Percentiles rank a stretch among this genome's conserved stretches.
Evolutionary conservation across 1,140 invertebrate species (phyloP).

Genomic region (Drosophila pandora): DNA sequence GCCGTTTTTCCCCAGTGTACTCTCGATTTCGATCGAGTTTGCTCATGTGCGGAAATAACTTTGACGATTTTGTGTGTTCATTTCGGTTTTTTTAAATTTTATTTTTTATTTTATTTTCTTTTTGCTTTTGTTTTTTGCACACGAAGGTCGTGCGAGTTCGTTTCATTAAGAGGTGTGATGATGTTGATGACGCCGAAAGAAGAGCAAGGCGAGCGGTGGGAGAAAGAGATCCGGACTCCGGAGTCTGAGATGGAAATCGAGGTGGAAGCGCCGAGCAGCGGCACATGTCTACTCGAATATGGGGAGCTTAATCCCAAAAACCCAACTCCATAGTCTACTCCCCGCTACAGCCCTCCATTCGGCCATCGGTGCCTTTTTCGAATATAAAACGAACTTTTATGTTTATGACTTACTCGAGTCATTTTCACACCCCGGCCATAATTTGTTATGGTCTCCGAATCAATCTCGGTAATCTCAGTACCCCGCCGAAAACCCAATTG

Average conservation of each 20-base stretch:
- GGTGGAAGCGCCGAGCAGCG: constrained; percentile 8
- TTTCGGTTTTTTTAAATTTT: constrained; percentile 46
- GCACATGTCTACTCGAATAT: constrained; percentile 22
- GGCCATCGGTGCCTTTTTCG: neutral
- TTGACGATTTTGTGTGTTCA: constrained; percentile 72
- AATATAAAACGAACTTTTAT: constrained; percentile 51
- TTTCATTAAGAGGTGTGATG: constrained; percentile 77
- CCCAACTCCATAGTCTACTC: constrained; percentile 18
- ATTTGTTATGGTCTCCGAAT: constrained; percentile 59
- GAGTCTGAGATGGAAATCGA: neutral
- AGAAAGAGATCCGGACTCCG: constrained; percentile 7
- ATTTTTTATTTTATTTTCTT: constrained; percentile 45
- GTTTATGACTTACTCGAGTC: constrained; percentile 72
- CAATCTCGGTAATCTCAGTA: constrained; percentile 47
- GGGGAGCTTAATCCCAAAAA: constrained; percentile 29
- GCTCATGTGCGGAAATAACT: constrained; percentile 80
- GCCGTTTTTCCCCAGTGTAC: constrained; percentile 32
- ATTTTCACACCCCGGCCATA: constrained; percentile 73
- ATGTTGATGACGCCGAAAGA: constrained; percentile 56
- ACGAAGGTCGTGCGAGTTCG: constrained; percentile 80
- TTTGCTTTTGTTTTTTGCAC: constrained; percentile 56
- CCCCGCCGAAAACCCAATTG: constrained; percentile 14
- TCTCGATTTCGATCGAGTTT: constrained; percentile 71
- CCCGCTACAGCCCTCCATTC: constrained; percentile 7
- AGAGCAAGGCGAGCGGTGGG: constrained; percentile 36